phyloP scores from a whole-genome alignment of 2,113 vertebrate genomes.

The Gymnocephalus cernua region DNA sequence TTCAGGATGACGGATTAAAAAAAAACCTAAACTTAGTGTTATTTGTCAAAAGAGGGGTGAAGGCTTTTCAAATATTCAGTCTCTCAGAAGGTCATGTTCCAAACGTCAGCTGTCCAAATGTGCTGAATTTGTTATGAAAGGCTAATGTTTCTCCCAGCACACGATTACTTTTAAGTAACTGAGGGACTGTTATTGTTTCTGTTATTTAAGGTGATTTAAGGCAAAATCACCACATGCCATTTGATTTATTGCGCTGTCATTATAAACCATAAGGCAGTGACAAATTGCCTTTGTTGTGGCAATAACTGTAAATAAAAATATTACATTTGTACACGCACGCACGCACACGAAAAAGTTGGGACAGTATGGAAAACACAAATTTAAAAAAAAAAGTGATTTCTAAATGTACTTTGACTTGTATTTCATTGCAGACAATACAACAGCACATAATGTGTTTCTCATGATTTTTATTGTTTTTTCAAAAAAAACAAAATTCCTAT shows the following conservation, averaged over 20 bases:
- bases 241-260: slow-evolving; percentile 49
- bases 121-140: slow-evolving; percentile 18
- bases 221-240: slow-evolving; percentile 13
- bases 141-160: slow-evolving; percentile 34
- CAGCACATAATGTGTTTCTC: no score
- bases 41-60: background rate
- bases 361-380: no score
- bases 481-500: no score
- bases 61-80: slow-evolving; percentile 17
- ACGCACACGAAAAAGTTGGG: no score
- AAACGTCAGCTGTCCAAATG: background rate
- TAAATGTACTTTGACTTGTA: no score
- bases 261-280: slow-evolving; percentile 48
- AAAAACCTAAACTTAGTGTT: slow-evolving; percentile 46
- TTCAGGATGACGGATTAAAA: slow-evolving; percentile 30
- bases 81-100: slow-evolving; percentile 8
- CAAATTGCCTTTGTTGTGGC: slow-evolving; percentile 56
- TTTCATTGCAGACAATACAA: no score
- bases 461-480: no score
- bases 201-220: slow-evolving; percentile 9
- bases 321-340: no score
- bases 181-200: slow-evolving; percentile 29
- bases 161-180: slow-evolving; percentile 22
- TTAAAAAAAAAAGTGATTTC: no score
- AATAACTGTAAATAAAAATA: slow-evolving; percentile 73